Conservation (phyloP, 2,888 invertebrate genomes). For the Callyntrura sp. region DNA sequence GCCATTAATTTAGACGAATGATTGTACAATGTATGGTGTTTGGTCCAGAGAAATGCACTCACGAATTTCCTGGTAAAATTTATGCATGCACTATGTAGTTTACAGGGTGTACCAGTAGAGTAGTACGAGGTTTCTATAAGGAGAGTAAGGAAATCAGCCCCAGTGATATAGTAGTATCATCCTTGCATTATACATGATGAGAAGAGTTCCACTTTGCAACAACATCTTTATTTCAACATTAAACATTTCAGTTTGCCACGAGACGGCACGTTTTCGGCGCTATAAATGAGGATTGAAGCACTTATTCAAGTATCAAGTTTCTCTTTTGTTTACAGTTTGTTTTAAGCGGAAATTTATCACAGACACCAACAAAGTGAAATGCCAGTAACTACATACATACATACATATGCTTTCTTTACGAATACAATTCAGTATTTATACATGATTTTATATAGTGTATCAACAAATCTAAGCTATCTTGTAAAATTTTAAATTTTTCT, state of each 20-base stretch:
- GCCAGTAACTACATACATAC: neutral
- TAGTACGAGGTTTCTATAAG: too few species aligned
- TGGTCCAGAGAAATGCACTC: too few species aligned
- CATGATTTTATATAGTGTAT: neutral
- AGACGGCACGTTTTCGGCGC: conserved; percentile 29
- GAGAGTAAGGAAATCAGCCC: conserved; percentile 41
- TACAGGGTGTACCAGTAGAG: too few species aligned
- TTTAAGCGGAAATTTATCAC: neutral
- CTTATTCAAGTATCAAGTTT: conserved; percentile 20
- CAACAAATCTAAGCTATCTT: neutral
- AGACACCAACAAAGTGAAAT: neutral
- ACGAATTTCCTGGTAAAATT: neutral
- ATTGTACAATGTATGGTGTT: too few species aligned
- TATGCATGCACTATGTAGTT: neutral
- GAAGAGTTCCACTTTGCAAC: conserved; percentile 24
- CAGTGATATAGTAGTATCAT: conserved; percentile 11
- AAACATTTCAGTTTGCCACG: conserved; percentile 10
- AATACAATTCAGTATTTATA: too few species aligned
- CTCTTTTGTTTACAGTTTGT: conserved; percentile 3
- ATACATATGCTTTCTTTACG: neutral
- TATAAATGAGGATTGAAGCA: conserved; percentile 19
- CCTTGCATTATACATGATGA: conserved; percentile 52
- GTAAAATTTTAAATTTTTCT: neutral
- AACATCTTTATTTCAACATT: conserved; percentile 17
- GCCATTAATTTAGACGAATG: neutral